Evolutionary conservation across 2,797 vertebrate genomes (phyloP), one percentile per base, ranked within the genome.

Genomic region (Scyliorhinus canicula): DNA sequence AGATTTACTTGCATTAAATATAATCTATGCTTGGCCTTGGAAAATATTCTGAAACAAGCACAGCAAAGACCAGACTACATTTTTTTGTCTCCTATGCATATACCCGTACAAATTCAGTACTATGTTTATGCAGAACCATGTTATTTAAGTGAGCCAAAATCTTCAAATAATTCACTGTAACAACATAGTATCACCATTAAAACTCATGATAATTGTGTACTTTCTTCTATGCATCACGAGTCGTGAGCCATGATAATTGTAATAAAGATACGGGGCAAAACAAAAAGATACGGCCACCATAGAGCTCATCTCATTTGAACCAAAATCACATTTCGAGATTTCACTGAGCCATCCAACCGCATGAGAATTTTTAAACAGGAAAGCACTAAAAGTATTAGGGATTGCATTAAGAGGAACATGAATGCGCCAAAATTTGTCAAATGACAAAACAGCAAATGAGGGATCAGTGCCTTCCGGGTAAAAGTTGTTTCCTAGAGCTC

Each of bases 11-110:
- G 57, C n/a, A 65, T 44, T 60, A 91, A 65, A 21, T 91, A 65
- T 91, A 91, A 91, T 91, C 88, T 44, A 91, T 44, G 88, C 19
- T 40, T 63, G n/a, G n/a, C 88, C 88, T 63, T 91, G 88, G 35
- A 91, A 91, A 91, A 57, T 65, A 91, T 91, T 91, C 57, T 63
- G 60, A 60, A 90, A 44, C 44, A 65, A 91, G 57, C 57, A 65
- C 65, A 91, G 57, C 57, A 65, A 19, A 63, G n/a, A 57, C 65
- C 65, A 91, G 60, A 91, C n/a, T 44, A 65, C 8, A 9, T 40
- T 91, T 91, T 57, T 90, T 47, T 47, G 40, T 91, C 21, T 91
- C 88, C 57, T 63, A 44, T 44, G 57, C 24, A 91, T 21, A 44
- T 63, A 63, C 9, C 24, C n/a, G 14, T 65, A 40, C 35, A 63